Percentiles rank a stretch among this genome's conserved stretches.
Evolutionary conservation across 1,140 invertebrate genomes (phyloP).

Genomic region (Aethina tumida): DNA sequence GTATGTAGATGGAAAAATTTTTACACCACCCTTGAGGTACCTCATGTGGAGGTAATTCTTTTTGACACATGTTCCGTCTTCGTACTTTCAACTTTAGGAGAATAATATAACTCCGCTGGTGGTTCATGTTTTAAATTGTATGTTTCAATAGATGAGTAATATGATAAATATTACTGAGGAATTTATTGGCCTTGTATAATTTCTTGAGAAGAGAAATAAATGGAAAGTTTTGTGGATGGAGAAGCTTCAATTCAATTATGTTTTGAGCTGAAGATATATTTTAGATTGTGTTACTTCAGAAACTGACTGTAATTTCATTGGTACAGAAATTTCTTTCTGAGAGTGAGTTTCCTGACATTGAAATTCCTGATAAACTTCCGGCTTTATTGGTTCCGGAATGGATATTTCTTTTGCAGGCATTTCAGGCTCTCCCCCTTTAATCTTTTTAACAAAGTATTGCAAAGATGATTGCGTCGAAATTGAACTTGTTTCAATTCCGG

Average conservation of each 20-base stretch:
- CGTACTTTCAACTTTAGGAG: slow-evolving; percentile 33
- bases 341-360: too few relatives aligned
- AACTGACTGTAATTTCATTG: slow-evolving; percentile 12
- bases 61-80: slow-evolving; percentile 47
- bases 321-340: slow-evolving; percentile 16
- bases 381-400: slow-evolving; percentile 23
- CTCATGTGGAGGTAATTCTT: slow-evolving; percentile 43
- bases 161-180: too few relatives aligned
- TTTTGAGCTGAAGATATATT: too few relatives aligned
- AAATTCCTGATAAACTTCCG: slow-evolving; percentile 33
- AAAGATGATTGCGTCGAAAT: slow-evolving; percentile 36
- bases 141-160: too few relatives aligned
- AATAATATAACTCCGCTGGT: slow-evolving; percentile 58
- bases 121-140: slow-evolving; percentile 57
- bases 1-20: slow-evolving; percentile 44
- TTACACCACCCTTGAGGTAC: slow-evolving; percentile 53
- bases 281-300: slow-evolving; percentile 26
- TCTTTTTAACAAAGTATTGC: slow-evolving; percentile 35
- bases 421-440: slow-evolving; percentile 28
- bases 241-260: too few relatives aligned
- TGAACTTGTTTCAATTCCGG: slow-evolving; percentile 33
- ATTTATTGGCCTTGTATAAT: slow-evolving; percentile 34
- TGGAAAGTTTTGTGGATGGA: too few relatives aligned
- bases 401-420: slow-evolving; percentile 23
- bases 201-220: slow-evolving; percentile 9